A percentile compares a stretch with the other conserved stretches of the same genome.
These are phyloP conservation scores for Entosphenus tridentatus DNA, from an alignment of 2,113 vertebrate genomes.

Conservation along the genomic window DNA sequence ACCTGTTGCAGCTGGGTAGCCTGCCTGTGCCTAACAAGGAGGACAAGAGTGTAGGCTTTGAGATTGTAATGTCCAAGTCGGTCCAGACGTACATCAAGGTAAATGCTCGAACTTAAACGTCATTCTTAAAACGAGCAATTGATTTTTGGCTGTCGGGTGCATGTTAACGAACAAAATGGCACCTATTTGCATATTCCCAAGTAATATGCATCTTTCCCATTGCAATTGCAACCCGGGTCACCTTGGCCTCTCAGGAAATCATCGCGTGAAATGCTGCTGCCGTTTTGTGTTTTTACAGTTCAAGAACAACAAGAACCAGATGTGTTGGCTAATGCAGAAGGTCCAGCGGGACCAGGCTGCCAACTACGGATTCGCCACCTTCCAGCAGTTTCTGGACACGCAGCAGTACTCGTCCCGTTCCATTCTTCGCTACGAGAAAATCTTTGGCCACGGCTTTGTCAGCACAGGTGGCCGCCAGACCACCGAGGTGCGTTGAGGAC, in stretches of 20 bases:
- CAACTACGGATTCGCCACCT: slow-evolving; percentile 19
- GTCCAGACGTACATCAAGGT: slow-evolving; percentile 40
- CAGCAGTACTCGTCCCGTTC: slow-evolving; percentile 34
- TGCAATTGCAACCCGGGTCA: no score
- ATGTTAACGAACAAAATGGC: no score
- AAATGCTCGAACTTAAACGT: slow-evolving; percentile 4
- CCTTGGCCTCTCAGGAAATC: no score
- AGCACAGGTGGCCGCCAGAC: slow-evolving; percentile 38
- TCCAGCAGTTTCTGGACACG: slow-evolving; percentile 45
- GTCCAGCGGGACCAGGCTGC: slow-evolving; percentile 12
- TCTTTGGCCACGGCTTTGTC: slow-evolving; percentile 40
- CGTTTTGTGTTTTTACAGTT: slow-evolving; percentile 18
- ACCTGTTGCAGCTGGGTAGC: slow-evolving; percentile 12
- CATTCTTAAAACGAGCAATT: no score
- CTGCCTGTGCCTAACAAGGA: slow-evolving; percentile 11
- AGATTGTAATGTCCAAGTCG: slow-evolving; percentile 29
- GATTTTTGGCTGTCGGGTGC: no score
- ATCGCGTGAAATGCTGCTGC: no score
- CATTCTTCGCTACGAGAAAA: slow-evolving; percentile 43
- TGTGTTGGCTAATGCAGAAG: slow-evolving; percentile 45
- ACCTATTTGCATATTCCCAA: no score
- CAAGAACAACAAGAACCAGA: slow-evolving; percentile 46
- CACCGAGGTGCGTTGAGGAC: slow-evolving; percentile 25
- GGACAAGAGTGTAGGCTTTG: slow-evolving; percentile 23
- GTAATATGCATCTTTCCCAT: no score